A percentile compares a stretch with the other conserved stretches of the same genome.
Evolutionary conservation across 2,113 vertebrate species (phyloP).

Genomic region (Macaca nemestrina): DNA sequence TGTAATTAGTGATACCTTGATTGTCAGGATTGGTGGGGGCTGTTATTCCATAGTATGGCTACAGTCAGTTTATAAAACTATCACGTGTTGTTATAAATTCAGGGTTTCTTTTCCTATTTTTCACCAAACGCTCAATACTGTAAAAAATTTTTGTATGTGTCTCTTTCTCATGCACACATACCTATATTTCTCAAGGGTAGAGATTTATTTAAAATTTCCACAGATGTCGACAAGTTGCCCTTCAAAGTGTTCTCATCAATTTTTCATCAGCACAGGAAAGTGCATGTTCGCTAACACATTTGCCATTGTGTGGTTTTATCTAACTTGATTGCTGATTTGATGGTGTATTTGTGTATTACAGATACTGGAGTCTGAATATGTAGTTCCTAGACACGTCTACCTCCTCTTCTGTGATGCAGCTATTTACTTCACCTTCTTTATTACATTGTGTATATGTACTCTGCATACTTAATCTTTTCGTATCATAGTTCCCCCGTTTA

Average conservation of each 20-base stretch:
- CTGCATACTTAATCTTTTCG: no score
- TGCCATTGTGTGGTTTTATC: no score
- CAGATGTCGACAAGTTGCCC: rapidly evolving
- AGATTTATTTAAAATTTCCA: neutral
- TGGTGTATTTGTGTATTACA: rapidly evolving
- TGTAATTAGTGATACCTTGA: no score
- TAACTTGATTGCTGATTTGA: rapidly evolving
- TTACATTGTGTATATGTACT: no score
- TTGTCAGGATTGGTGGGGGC: neutral
- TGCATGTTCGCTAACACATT: rapidly evolving
- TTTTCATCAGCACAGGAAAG: rapidly evolving
- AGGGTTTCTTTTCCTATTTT: neutral
- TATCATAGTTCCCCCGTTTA: neutral
- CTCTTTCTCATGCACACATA: neutral
- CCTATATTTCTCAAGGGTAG: neutral
- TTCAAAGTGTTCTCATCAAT: neutral
- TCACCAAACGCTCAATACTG: neutral
- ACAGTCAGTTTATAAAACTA: rapidly evolving
- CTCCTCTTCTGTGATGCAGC: neutral
- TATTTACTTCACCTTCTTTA: neutral
- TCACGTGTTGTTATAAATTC: neutral
- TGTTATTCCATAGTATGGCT: rapidly evolving
- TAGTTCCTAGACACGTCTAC: neutral
- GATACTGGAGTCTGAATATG: rapidly evolving
- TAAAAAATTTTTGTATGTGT: neutral